Evolutionary conservation across 2,113 vertebrate species (phyloP).

Genomic region (Pogona vitticeps): DNA sequence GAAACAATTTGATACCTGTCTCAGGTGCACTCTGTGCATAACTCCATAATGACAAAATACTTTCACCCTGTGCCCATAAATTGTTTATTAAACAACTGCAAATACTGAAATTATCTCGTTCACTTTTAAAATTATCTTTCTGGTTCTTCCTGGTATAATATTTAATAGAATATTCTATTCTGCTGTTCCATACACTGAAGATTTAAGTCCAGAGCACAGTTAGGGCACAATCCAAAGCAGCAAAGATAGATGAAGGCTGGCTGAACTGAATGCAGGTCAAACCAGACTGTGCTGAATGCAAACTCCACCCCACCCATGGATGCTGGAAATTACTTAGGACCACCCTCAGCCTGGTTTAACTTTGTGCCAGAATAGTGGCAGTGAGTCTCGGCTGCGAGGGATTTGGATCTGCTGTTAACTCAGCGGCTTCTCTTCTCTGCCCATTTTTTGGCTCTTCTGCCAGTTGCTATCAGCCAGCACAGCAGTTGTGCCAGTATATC

Average conservation of each 20-base stretch:
- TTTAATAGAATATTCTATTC: neutral
- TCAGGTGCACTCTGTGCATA: neutral
- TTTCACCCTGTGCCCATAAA: neutral
- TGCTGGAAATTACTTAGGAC: no score
- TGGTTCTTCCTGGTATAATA: neutral
- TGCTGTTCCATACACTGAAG: neutral
- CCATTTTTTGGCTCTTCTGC: no score
- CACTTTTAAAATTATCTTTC: neutral
- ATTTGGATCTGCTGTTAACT: no score
- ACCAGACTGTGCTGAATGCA: neutral
- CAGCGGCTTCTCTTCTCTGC: no score
- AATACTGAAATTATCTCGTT: neutral
- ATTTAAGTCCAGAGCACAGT: neutral
- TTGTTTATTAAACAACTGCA: neutral
- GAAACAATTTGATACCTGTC: no score
- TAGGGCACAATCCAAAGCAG: neutral
- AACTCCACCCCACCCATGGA: no score
- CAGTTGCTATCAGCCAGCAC: no score
- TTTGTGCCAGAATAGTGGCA: no score
- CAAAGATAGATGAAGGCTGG: neutral
- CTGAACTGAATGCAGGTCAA: neutral
- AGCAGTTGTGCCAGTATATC: no score
- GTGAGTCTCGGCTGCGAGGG: no score
- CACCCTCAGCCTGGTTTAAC: no score
- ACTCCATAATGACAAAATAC: neutral